Base-by-base conservation (phyloP, 2,888 invertebrate genomes). In the Chloroclysta siterata region DNA sequence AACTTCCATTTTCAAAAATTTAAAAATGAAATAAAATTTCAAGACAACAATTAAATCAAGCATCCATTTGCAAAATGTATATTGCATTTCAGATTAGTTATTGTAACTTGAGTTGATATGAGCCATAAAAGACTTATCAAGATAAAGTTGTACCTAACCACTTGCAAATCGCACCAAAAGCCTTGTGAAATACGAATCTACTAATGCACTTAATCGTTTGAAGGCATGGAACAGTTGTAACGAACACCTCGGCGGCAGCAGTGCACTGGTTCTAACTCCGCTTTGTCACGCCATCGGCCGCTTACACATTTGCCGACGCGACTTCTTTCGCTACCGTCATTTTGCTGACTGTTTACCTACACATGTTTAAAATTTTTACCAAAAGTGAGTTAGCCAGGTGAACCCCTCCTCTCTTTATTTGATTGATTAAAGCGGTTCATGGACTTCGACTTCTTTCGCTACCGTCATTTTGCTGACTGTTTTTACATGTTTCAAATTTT, bases 281-380 rank as follows among this genome's bases (percentile, higher is more conserved):
- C 68, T 71, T 71, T 84, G 88, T 85, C 90, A 90, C 90, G 90
- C 90, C 78, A 88, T 74, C 75, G 66, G 53, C 29, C 28, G 14
- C 10, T 14, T 42, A 52, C 42, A 58, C 47, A 58, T 8, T n/a
- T 14, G 13, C 13, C 65, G 58, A 60, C 41, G 59, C 61, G 65
- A 62, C 15, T 15, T 36, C 2, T 39, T 39, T 39, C 11, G 11
- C 11, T 39, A 33, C 5, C 22, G 22, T 22, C 22, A 6, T 33
- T 33, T 33, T 22, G 22, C 22, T 2, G 22, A 22, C 22, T 22
- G 22, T 3, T 22, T 22, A n/a, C n/a, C n/a, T n/a, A n/a, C 3
- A 22, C 22, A 22, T 22, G 22, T 22, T 22, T n/a, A n/a, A n/a
- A n/a, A n/a, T n/a, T n/a, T n/a, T n/a, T n/a, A n/a, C n/a, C n/a